Percentiles rank a stretch among this genome's conserved stretches.
phyloP scores from a whole-genome alignment of 1,140 invertebrate genomes.

The Drosophila lowei region DNA sequence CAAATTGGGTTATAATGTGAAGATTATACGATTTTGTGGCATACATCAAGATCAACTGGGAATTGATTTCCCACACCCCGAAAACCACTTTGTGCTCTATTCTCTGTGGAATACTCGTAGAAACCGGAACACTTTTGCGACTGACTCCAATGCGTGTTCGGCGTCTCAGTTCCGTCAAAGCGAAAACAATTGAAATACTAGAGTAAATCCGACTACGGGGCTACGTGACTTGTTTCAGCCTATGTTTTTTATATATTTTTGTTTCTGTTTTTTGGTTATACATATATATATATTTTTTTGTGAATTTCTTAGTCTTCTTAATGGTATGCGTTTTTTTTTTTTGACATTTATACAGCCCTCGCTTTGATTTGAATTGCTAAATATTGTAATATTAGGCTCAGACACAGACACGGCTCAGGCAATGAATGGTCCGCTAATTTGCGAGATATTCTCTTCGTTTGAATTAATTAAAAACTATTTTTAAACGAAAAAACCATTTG shows the following conservation, averaged over 20 bases:
- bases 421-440: slow-evolving; percentile 62
- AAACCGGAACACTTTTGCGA: slow-evolving; percentile 56
- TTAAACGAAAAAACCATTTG: slow-evolving; percentile 38
- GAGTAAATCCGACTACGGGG: slow-evolving; percentile 34
- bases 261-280: no score
- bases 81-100: slow-evolving; percentile 30
- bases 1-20: slow-evolving; percentile 60
- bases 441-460: slow-evolving; percentile 46
- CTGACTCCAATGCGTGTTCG: slow-evolving; percentile 51
- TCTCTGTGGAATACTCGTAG: slow-evolving; percentile 7
- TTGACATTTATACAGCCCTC: slow-evolving; percentile 40
- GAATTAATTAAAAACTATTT: slow-evolving; percentile 73
- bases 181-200: slow-evolving; percentile 47
- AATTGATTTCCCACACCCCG: slow-evolving; percentile 21
- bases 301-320: slow-evolving; percentile 14
- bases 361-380: slow-evolving; percentile 71
- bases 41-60: slow-evolving; percentile 56
- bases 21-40: slow-evolving; percentile 53
- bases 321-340: slow-evolving; percentile 49
- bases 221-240: slow-evolving; percentile 44
- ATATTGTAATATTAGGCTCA: slow-evolving; percentile 31
- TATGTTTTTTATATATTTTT: slow-evolving; percentile 13
- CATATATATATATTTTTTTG: no score
- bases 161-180: slow-evolving; percentile 46
- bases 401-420: background rate